phyloP scores from a whole-genome alignment of 2,797 vertebrate genomes.

The Meriones psammophilus region DNA sequence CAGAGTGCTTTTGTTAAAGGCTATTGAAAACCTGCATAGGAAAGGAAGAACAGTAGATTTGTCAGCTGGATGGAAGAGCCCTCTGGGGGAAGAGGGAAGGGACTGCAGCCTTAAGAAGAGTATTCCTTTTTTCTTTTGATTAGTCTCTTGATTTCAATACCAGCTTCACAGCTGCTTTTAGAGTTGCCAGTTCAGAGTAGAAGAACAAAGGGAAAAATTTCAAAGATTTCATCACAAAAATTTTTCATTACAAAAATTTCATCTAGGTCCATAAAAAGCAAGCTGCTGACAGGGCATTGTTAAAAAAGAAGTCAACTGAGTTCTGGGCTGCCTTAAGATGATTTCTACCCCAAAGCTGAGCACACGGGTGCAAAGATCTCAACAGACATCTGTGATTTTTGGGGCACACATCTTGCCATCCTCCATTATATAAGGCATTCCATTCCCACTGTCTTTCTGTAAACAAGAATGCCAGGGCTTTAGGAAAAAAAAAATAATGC shows the following conservation, averaged over 20 bases:
- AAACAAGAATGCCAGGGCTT: slow-evolving; percentile 44
- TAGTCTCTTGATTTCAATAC: slow-evolving; percentile 75
- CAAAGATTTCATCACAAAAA: too few species aligned
- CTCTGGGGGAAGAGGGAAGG: neutral
- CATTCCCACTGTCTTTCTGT: neutral
- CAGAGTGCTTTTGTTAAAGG: slow-evolving; percentile 2
- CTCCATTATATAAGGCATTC: slow-evolving; percentile 15
- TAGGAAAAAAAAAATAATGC: slow-evolving; percentile 16
- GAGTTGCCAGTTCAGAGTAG: slow-evolving; percentile 39
- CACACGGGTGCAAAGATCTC: neutral
- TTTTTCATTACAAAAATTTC: too few species aligned
- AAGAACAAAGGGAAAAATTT: slow-evolving; percentile 73
- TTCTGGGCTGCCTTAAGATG: slow-evolving; percentile 71
- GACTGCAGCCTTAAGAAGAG: neutral
- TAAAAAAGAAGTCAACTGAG: slow-evolving; percentile 73
- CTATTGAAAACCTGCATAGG: slow-evolving; percentile 63
- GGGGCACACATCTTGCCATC: neutral
- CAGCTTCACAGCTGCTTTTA: slow-evolving; percentile 15
- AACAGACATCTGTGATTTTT: slow-evolving; percentile 52
- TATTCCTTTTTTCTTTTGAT: slow-evolving; percentile 68
- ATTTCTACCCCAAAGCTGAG: slow-evolving; percentile 42
- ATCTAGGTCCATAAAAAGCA: slow-evolving; percentile 67
- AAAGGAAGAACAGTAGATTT: slow-evolving; percentile 75
- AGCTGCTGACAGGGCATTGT: slow-evolving; percentile 73
- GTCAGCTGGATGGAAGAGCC: neutral